Base-by-base conservation (phyloP, 1,140 invertebrate genomes). In the Tribolium castaneum region DNA sequence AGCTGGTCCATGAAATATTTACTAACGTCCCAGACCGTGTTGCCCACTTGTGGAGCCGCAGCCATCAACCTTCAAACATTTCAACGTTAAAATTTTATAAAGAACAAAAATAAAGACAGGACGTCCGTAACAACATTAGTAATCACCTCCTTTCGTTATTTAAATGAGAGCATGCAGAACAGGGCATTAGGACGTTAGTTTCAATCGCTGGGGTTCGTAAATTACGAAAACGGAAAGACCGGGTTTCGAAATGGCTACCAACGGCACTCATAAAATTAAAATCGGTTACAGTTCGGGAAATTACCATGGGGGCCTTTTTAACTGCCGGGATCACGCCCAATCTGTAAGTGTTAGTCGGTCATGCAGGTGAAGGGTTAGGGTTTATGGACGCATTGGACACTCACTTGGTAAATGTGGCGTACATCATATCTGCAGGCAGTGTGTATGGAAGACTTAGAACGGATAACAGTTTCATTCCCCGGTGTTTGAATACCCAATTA, bases 401-500 rank as follows among this genome's bases (percentile, higher is more conserved):
- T 92, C 88, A 96, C 94, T 95, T 96, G 83, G 91, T 94, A 73
- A 94, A 90, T 49, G 94, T 94, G 45, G 94, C 94, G 83, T 93
- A 93, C 72, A 95, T 89, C 70, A 98, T 92, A 86, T 98, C 96
- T 54, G 93, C 93, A 6, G 96, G 95, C 54, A 98, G 87, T 30
- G 93, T 91, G 82, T 94, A 97, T 0, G 97, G 96, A 34, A 97
- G 87, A 70, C 93, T 93, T 9, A 98, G 87, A 2, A 96, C 86
- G 0, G 94, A 94, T 0, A 97, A 86, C 35, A 96, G 86, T 80
- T 95, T 93, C 86, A 97, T 91, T 30, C 94, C 93, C 78, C 91
- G 89, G 82, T 95, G 93, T 82, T 94, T 93, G 85, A 96, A 96
- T 16, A 98, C 86, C 94, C 96, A 97, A 87, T 96, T 97, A 30